Evolutionary conservation across 2,113 vertebrate genomes (phyloP).

Genomic region (Perca fluviatilis): DNA sequence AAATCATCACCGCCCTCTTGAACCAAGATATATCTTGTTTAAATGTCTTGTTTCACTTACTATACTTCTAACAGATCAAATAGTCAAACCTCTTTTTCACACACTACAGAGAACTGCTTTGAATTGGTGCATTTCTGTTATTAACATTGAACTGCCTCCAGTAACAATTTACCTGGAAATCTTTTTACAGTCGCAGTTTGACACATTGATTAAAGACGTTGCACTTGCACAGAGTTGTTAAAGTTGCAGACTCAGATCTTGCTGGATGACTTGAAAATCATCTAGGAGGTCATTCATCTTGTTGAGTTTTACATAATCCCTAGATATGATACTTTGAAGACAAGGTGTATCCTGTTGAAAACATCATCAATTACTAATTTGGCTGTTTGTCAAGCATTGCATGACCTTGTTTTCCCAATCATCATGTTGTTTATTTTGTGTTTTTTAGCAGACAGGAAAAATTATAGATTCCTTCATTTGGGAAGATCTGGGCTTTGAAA

Average conservation of each 20-base stretch:
- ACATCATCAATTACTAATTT: background rate
- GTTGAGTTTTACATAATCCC: background rate
- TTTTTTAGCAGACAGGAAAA: slow-evolving; percentile 2
- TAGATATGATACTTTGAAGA: background rate
- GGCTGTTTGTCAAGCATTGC: background rate
- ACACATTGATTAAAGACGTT: slow-evolving; percentile 1
- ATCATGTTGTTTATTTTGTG: slow-evolving; percentile 26
- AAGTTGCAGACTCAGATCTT: background rate
- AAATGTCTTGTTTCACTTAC: background rate
- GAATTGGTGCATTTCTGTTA: background rate
- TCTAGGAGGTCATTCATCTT: background rate
- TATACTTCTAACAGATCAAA: background rate
- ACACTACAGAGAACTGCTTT: background rate
- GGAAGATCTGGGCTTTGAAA: slow-evolving; percentile 11
- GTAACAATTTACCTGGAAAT: background rate
- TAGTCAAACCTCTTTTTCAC: slow-evolving; percentile 2
- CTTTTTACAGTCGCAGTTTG: background rate
- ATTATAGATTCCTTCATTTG: slow-evolving; percentile 4
- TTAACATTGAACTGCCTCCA: slow-evolving; percentile 3
- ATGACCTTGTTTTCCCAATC: background rate
- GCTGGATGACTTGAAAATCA: background rate
- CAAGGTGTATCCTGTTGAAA: background rate
- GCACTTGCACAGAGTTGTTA: background rate
- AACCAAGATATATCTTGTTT: background rate
- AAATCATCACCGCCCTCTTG: background rate